phyloP scores from a whole-genome alignment of 2,888 invertebrate species.

The Zeuzera pyrina region DNA sequence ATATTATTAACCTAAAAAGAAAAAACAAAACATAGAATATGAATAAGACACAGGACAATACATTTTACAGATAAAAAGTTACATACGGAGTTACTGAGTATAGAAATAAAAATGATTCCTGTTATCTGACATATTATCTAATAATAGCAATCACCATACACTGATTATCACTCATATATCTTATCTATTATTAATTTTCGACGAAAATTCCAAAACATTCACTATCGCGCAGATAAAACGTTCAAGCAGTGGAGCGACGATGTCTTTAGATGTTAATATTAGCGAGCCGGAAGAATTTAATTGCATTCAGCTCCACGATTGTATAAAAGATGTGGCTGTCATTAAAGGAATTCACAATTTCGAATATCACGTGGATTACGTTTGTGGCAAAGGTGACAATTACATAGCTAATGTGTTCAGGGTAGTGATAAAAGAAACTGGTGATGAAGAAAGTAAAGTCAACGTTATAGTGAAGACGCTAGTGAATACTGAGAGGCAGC shows the following conservation, averaged over 20 bases:
- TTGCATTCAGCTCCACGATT: slow-evolving; percentile 42
- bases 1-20: too few relatives aligned
- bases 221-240: slow-evolving; percentile 1
- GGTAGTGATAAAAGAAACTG: slow-evolving; percentile 36
- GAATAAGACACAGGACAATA: too few relatives aligned
- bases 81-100: too few relatives aligned
- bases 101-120: too few relatives aligned
- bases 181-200: neutral
- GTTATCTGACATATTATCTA: too few relatives aligned
- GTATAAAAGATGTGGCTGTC: slow-evolving; percentile 36
- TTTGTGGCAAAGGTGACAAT: slow-evolving; percentile 45
- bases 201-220: neutral
- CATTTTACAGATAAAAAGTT: too few relatives aligned
- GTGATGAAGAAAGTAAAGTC: slow-evolving; percentile 22
- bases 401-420: slow-evolving; percentile 54
- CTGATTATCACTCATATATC: neutral
- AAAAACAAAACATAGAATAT: too few relatives aligned
- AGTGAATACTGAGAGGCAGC: slow-evolving; percentile 46
- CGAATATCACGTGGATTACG: slow-evolving; percentile 46
- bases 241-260: slow-evolving; percentile 19
- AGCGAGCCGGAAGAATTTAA: slow-evolving; percentile 62
- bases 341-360: slow-evolving; percentile 38
- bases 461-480: slow-evolving; percentile 55
- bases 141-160: too few relatives aligned
- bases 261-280: slow-evolving; percentile 62